phyloP scores from a whole-genome alignment of 1,140 invertebrate species.

The Drosophila simulans region DNA sequence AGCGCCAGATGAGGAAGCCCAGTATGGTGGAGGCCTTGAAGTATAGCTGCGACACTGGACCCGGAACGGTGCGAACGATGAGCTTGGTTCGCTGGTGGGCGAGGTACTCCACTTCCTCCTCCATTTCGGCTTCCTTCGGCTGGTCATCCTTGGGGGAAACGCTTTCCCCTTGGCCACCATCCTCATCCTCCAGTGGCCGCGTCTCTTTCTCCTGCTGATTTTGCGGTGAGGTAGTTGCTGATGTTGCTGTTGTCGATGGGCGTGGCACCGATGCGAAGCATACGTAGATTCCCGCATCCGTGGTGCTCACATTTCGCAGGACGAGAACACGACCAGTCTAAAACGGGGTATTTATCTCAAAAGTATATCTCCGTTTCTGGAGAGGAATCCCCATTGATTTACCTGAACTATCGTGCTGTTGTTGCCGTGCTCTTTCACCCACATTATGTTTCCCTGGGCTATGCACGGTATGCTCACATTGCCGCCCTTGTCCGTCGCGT shows the following conservation, averaged over 20 bases:
- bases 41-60: constrained; percentile 76
- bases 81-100: constrained; percentile 67
- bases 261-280: constrained; percentile 71
- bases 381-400: not conserved
- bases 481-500: constrained; percentile 79
- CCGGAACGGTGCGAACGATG: constrained; percentile 76
- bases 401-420: constrained; percentile 81
- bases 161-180: not conserved
- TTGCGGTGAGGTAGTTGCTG: constrained; percentile 56
- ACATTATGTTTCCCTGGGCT: constrained; percentile 77
- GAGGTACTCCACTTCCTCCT: constrained; percentile 63
- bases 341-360: no score
- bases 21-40: constrained; percentile 83
- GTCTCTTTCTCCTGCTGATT: constrained; percentile 1
- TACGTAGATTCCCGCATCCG: constrained; percentile 77
- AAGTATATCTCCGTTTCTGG: not conserved
- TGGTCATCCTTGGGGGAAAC: constrained; percentile 4
- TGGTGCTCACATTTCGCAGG: constrained; percentile 73
- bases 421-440: constrained; percentile 79
- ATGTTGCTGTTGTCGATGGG: constrained; percentile 26
- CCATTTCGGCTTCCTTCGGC: not conserved
- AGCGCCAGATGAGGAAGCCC: constrained; percentile 83
- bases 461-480: constrained; percentile 83
- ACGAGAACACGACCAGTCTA: constrained; percentile 76
- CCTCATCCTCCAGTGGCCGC: not conserved